Percentiles rank a stretch among this genome's conserved stretches.
Conservation (phyloP, 2,888 invertebrate species). For the Drosophila nr. medialis region DNA sequence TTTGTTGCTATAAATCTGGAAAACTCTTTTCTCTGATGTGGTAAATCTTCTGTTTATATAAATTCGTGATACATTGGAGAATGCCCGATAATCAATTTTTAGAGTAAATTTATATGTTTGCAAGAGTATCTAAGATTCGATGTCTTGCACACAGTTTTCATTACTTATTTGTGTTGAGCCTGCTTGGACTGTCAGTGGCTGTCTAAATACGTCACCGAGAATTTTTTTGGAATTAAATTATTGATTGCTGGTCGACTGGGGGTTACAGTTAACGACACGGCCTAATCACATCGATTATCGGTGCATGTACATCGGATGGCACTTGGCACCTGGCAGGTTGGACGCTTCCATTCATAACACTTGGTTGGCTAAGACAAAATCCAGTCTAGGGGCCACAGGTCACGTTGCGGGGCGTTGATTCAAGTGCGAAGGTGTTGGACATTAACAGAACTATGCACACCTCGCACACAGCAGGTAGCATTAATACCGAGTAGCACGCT, state of each 20-base stretch:
- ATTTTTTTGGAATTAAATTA: slow-evolving; percentile 53
- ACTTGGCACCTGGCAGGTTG: slow-evolving; percentile 55
- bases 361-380: slow-evolving; percentile 41
- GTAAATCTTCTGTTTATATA: neutral
- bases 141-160: neutral
- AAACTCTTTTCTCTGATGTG: neutral
- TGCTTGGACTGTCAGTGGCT: slow-evolving; percentile 67
- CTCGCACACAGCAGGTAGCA: slow-evolving; percentile 69
- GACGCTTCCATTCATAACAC: slow-evolving; percentile 56
- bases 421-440: slow-evolving; percentile 74
- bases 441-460: slow-evolving; percentile 76
- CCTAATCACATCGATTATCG: slow-evolving; percentile 80
- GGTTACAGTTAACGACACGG: slow-evolving; percentile 67
- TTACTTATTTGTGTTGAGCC: slow-evolving; percentile 43
- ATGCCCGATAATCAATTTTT: neutral
- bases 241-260: slow-evolving; percentile 67
- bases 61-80: neutral
- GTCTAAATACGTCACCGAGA: slow-evolving; percentile 72
- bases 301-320: slow-evolving; percentile 58
- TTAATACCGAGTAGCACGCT: slow-evolving; percentile 24
- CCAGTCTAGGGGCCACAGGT: slow-evolving; percentile 63
- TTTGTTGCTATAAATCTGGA: neutral
- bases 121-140: slow-evolving; percentile 42
- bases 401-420: slow-evolving; percentile 66
- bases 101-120: neutral